These are phyloP conservation scores for Calameuta filiformis DNA, from an alignment of 2,888 invertebrate species.

Conservation along the genomic window DNA sequence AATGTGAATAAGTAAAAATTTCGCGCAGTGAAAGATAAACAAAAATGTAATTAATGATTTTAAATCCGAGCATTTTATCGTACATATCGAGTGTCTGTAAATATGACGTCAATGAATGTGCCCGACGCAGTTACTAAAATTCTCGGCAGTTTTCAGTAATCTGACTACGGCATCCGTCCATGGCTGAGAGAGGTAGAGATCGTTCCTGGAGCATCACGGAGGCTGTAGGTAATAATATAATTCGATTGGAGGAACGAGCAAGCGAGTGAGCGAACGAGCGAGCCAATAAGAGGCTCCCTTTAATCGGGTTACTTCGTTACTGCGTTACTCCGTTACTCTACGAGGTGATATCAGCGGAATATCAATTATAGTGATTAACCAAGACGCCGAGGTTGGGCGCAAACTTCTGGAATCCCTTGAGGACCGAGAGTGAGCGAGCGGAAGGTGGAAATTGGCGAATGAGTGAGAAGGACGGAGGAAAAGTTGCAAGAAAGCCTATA, in stretches of 20 bases:
- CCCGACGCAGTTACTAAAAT: background rate
- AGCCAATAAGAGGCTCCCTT: constrained; percentile 61
- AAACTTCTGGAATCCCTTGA: constrained; percentile 42
- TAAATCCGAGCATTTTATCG: background rate
- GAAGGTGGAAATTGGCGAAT: background rate
- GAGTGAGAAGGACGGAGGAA: constrained; percentile 25
- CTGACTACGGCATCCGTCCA: background rate
- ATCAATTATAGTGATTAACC: constrained; percentile 67
- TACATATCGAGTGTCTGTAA: background rate
- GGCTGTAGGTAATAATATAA: constrained; percentile 58
- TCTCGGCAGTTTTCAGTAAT: background rate
- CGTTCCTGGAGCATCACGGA: background rate
- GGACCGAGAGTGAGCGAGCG: background rate
- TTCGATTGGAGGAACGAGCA: constrained; percentile 50
- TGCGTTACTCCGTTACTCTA: constrained; percentile 60
- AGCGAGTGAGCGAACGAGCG: constrained; percentile 43
- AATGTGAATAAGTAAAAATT: background rate
- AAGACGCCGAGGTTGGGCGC: constrained; percentile 51
- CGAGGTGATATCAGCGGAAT: constrained; percentile 64
- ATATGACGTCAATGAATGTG: background rate
- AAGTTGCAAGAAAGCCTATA: background rate
- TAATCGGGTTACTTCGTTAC: constrained; percentile 62
- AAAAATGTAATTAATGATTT: background rate
- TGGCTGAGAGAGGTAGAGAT: background rate
- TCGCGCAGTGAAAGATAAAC: background rate